These are phyloP conservation scores for Chitala chitala DNA, from an alignment of 2,113 vertebrate genomes.

Conservation along the genomic window DNA sequence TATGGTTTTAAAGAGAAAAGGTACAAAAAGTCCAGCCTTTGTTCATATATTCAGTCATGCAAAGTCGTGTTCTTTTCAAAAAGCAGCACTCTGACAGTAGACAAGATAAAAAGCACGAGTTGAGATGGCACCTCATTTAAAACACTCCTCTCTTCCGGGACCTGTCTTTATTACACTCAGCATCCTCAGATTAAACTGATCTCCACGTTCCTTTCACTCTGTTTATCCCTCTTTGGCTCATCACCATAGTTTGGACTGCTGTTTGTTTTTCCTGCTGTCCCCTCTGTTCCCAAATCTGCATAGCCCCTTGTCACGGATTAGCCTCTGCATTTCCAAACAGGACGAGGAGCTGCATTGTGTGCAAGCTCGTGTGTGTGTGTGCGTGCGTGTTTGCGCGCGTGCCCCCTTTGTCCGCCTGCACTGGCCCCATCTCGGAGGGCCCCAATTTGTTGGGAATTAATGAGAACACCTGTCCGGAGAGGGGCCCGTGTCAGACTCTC, in stretches of 20 bases:
- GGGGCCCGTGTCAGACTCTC: conserved; percentile 43
- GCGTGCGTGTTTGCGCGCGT: conserved; percentile 3
- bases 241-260: conserved; percentile 33
- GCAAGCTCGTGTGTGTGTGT: conserved; percentile 31
- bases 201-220: neutral
- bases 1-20: neutral
- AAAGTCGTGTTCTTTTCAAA: neutral
- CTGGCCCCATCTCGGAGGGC: conserved; percentile 52
- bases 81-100: neutral
- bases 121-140: neutral
- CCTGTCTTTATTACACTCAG: neutral
- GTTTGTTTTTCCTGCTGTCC: conserved; percentile 34
- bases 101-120: neutral
- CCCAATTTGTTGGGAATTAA: conserved; percentile 62
- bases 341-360: conserved; percentile 41
- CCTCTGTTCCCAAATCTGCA: conserved; percentile 32
- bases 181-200: conserved; percentile 4
- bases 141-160: neutral
- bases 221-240: conserved; percentile 32
- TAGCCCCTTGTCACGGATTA: conserved; percentile 54
- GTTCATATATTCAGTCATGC: neutral
- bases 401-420: conserved; percentile 41
- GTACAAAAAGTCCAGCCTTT: neutral
- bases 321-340: conserved; percentile 52
- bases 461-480: conserved; percentile 62